Evolutionary conservation across 2,113 vertebrate species (phyloP), one percentile per base, ranked within the genome.

Genomic region (Lota lota): DNA sequence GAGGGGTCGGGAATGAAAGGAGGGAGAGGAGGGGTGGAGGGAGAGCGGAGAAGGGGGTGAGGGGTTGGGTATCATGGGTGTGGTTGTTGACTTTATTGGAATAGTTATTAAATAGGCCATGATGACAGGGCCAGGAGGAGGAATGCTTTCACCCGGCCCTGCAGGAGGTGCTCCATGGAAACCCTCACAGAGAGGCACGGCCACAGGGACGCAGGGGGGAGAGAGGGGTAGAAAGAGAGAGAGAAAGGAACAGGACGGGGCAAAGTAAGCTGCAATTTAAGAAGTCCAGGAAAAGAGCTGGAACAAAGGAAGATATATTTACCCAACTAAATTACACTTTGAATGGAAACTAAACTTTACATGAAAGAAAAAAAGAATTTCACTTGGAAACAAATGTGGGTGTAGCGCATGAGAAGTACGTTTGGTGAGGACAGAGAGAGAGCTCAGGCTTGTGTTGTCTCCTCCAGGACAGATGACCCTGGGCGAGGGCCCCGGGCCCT

Each of bases 31-130:
- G 69, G 18, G 63, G 54, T 68, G 12, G 40, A 11, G 40, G 12
- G 40, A 11, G 40, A 50, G 40, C 5, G 12, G 40, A 11, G 40
- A 11, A 50, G 40, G 40, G 40, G 40, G 12, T 2, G 50, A 16
- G 50, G 16, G 50, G 50, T 11, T 51, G 50, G 50, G 50, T 16
- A 62, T 80, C 56, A 20, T 62, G 63, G 70, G 78, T 62, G 69
- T 89, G 76, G 82, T 87, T 86, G 81, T 88, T 82, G 83, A 88
- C 87, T 90, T 86, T 90, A 88, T 88, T 85, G 79, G 80, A 81
- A 87, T 88, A 72, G 87, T 88, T 91, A 88, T 92, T 90, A 89
- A 91, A 89, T 88, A 88, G 85, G 83, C 83, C 80, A 80, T 83
- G 86, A 89, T 89, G 86, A 90, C 76, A 88, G 79, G 82, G 76